A percentile compares a stretch with the other conserved stretches of the same genome.
These are phyloP conservation scores for Caenorhabditis angaria DNA, from an alignment of 2,888 invertebrate genomes.

Conservation along the genomic window DNA sequence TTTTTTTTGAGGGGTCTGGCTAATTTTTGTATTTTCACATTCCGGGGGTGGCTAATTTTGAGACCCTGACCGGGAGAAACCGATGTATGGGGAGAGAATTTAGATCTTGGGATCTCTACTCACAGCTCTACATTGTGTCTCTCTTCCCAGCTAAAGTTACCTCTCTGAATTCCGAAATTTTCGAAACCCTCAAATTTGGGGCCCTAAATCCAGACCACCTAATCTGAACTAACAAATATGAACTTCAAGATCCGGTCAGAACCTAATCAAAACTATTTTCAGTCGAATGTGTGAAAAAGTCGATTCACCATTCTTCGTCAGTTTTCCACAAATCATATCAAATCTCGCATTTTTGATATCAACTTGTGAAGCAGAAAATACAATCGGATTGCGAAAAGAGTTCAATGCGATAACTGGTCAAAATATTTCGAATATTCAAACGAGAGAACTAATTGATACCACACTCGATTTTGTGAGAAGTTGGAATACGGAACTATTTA, in stretches of 20 bases:
- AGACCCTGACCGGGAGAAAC: too few species aligned
- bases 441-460: conserved; percentile 2
- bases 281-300: conserved; percentile 12
- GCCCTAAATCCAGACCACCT: too few species aligned
- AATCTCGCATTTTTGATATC: conserved; percentile 11
- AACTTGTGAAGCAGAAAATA: conserved; percentile 10
- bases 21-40: too few species aligned
- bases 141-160: too few species aligned
- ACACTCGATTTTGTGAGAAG: conserved; percentile 8
- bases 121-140: too few species aligned
- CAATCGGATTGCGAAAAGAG: not conserved
- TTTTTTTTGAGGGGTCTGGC: too few species aligned
- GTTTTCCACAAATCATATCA: conserved; percentile 9
- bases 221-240: too few species aligned
- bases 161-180: not conserved
- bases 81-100: too few species aligned
- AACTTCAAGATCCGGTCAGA: not conserved
- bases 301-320: not conserved
- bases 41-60: too few species aligned
- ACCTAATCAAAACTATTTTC: not conserved
- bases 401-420: not conserved
- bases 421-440: conserved; percentile 7
- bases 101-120: too few species aligned
- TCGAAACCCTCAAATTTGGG: too few species aligned
- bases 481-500: not conserved